Evolutionary conservation across 2,113 vertebrate species (phyloP), one percentile per base, ranked within the genome.

Genomic region (Columbina picui): DNA sequence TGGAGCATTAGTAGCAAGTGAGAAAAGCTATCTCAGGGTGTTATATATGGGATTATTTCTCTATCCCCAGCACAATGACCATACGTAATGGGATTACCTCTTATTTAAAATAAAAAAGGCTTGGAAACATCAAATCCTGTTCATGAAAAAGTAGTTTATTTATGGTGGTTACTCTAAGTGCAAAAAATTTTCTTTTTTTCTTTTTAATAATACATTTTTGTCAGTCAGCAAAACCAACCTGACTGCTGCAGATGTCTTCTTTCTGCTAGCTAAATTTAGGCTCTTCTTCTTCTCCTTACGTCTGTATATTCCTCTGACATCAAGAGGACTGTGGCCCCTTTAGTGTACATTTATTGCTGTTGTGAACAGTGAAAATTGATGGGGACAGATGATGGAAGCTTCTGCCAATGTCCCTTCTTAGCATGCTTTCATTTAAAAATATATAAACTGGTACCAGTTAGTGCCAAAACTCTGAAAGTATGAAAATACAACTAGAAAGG

Each of bases 231-330:
- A 93, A 95, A 79, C 14, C 36, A 87, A 8, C 25, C 43, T 68
- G 67, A 68, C 68, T 87, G 47, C 76, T 89, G 80, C 87, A 95
- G 89, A 94, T 76, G 73, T 75, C 61, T 89, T n/a, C 21, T 87
- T 96, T 87, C 77, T 87, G 39, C 43, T n/a, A 56, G 84, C 80
- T 92, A 91, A 95, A 94, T 94, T 89, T 95, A 94, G 94, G 45
- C 47, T 91, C 57, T 53, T 91, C 71, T 91, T 94, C 63, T 52
- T 82, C 71, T 79, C 52, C 69, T 59, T 39, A 38, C 87, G 70
- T 87, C n/a, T 67, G 80, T 65, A 79, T 57, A 83, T 88, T 90
- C n/a, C 55, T 88, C 71, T 93, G 85, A 88, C 91, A 92, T 81
- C 68, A 87, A 64, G 49, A 92, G 65, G 77, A 61, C n/a, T 60